A percentile compares a stretch with the other conserved stretches of the same genome.
Evolutionary conservation across 2,113 vertebrate species (phyloP).

Genomic region (Myotis davidii): DNA sequence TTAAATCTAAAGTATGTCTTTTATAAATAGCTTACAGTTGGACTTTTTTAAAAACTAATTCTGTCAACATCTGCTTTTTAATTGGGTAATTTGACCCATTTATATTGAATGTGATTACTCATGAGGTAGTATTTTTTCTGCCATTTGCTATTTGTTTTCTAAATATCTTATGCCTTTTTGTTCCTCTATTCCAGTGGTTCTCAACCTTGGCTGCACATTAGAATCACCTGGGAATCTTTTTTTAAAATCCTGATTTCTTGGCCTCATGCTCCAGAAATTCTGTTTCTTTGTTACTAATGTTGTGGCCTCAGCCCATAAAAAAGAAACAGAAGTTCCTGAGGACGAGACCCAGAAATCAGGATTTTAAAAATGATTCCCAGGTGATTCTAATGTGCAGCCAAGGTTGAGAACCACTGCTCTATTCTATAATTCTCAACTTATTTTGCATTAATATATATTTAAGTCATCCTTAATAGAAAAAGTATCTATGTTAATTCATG

Average conservation of each 20-base stretch:
- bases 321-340: no score
- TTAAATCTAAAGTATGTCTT: not conserved
- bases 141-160: not conserved
- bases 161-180: not conserved
- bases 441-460: not conserved
- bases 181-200: not conserved
- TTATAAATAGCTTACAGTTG: not conserved
- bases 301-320: no score
- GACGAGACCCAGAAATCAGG: no score
- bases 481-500: not conserved
- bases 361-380: no score
- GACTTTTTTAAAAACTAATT: not conserved
- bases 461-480: not conserved
- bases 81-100: not conserved
- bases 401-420: not conserved
- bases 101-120: not conserved
- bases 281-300: no score
- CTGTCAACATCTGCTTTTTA: not conserved
- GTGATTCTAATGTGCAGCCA: no score
- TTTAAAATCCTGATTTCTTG: no score
- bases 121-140: not conserved
- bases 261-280: no score
- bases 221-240: no score
- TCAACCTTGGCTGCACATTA: no score
- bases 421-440: not conserved